Evolutionary conservation across 1,140 invertebrate species (phyloP), one percentile per base, ranked within the genome.

Genomic region (Drosophila kurseongensis): DNA sequence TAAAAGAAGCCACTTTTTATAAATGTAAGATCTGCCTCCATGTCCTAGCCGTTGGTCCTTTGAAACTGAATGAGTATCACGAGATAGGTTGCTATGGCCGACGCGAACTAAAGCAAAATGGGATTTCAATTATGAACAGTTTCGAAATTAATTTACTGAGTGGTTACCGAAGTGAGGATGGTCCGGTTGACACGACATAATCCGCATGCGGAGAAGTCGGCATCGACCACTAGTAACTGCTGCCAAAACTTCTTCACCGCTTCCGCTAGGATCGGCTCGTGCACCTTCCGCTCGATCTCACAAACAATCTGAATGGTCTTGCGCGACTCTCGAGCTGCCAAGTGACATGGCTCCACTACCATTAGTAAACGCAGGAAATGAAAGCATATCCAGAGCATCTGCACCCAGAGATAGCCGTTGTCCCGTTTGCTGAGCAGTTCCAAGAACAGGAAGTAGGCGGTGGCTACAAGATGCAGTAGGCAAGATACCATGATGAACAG

Each of bases 61-160:
- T 95, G 95, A 63, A 96, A 95, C 78, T 96, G 95, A 82, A 96
- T 95, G 13, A 96, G 91, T 72, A 96, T 96, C 0, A 96, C 95
- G 61, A 96, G 90, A 90, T 96, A 96, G 0, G 95, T 96, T 0
- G 95, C 95, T 1, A 96, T 95, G 12, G 95, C 94, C 9, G 95
- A 95, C 0, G 94, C 93, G 36, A 96, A 94, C 95, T 96, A 90
- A 48, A 80, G 77, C 0, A 42, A 51, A 12, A 58, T 50, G 5
- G 7, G 5, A 7, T 2, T 14, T 0, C 1, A 23, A 23, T 23
- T 23, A 23, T 23, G 4, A 9, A 65, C 59, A 52, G 41, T 5
- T n/a, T 45, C 23, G n/a, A 13, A n/a, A 4, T n/a, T n/a, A 9
- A 9, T 13, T 4, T 4, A 1, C 7, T 14, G 16, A 0, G 48